Conservation (phyloP, 2,113 vertebrate species). For the Ifrita kowaldi region DNA sequence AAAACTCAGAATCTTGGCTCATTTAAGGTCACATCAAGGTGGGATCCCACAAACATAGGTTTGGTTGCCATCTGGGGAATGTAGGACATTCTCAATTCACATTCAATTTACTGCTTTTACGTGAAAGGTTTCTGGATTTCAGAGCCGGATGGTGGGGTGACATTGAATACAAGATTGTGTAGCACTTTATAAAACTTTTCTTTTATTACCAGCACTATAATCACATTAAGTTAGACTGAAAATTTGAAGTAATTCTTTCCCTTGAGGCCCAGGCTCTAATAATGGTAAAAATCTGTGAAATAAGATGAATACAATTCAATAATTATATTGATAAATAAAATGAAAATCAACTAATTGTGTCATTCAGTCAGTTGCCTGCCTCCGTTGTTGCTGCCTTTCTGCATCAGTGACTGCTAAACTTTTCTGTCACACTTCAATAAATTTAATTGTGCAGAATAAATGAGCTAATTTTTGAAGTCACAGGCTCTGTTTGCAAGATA, state of each 20-base stretch:
- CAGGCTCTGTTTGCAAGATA: slow-evolving; percentile 92
- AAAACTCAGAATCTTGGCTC: neutral
- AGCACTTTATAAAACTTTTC: slow-evolving; percentile 67
- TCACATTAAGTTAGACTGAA: slow-evolving; percentile 74
- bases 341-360: slow-evolving; percentile 88
- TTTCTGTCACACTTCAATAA: slow-evolving; percentile 99
- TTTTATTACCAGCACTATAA: slow-evolving; percentile 71
- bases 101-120: slow-evolving; percentile 65
- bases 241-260: slow-evolving; percentile 75
- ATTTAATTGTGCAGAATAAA: slow-evolving; percentile 99
- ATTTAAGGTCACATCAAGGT: neutral
- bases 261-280: slow-evolving; percentile 61
- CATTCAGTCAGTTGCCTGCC: slow-evolving; percentile 82
- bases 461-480: slow-evolving; percentile 99
- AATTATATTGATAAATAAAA: slow-evolving; percentile 94
- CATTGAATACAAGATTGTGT: slow-evolving; percentile 70
- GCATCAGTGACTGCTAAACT: slow-evolving; percentile 88
- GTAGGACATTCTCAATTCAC: slow-evolving; percentile 17
- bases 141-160: slow-evolving; percentile 35
- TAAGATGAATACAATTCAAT: slow-evolving; percentile 86
- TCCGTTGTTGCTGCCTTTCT: slow-evolving; percentile 82
- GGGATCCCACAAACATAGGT: neutral
- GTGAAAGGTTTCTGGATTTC: slow-evolving; percentile 54
- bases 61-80: neutral
- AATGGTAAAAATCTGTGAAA: slow-evolving; percentile 83